phyloP scores from a whole-genome alignment of 53 echinoderm and acorn worm species.

The Holothuria leucospilota region DNA sequence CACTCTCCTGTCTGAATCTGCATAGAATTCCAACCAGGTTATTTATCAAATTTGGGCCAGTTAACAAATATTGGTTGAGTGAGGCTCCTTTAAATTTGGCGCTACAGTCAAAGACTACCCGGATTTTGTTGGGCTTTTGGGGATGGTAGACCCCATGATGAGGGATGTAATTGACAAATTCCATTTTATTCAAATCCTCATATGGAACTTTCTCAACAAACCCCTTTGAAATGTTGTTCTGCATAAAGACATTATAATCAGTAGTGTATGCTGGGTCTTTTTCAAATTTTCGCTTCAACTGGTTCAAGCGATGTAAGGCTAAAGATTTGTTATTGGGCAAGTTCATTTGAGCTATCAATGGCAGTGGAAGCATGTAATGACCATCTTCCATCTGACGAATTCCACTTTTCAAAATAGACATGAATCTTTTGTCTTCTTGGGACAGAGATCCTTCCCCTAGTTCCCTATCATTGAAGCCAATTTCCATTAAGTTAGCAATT shows the following conservation, averaged over 20 bases:
- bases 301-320: neutral
- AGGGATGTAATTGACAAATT: constrained; percentile 52
- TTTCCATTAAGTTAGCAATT: constrained; percentile 3
- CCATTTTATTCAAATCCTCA: constrained; percentile 2
- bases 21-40: constrained; percentile 32
- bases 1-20: constrained; percentile 32
- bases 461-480: constrained; percentile 4
- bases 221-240: constrained; percentile 36
- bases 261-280: constrained; percentile 5
- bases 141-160: constrained; percentile 53
- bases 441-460: neutral
- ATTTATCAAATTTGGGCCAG: constrained; percentile 59
- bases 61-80: constrained; percentile 52
- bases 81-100: constrained; percentile 7
- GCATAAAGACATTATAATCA: constrained; percentile 55
- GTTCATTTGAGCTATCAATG: neutral
- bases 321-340: neutral
- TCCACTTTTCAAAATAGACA: constrained; percentile 5
- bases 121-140: constrained; percentile 38
- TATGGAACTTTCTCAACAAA: constrained; percentile 31
- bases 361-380: constrained; percentile 17
- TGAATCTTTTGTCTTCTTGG: constrained; percentile 1
- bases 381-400: constrained; percentile 11
- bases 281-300: neutral
- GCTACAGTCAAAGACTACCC: constrained; percentile 45